Base-by-base conservation (phyloP, 2,797 vertebrate species). In the Lacerta bilineata region DNA sequence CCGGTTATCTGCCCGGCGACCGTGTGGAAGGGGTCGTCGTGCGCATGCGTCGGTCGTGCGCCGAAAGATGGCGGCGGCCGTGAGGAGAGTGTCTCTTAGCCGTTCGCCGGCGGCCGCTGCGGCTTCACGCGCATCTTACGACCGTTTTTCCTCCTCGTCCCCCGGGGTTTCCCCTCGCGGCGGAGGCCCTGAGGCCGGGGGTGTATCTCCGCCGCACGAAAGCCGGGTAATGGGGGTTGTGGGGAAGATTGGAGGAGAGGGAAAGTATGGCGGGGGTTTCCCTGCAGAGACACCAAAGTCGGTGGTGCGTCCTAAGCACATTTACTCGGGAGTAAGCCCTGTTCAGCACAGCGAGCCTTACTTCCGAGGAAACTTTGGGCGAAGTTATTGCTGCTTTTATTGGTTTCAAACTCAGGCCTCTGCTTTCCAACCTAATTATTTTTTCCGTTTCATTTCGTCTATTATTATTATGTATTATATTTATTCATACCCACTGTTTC, bases 81-180 rank as follows among this genome's bases (percentile, higher is more conserved):
- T 4, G 3, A 11, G 10, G 3, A 39, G n/a, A 1, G 3, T 17
- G 0, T 9, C 27, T 8, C 4, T 15, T 3, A 15, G 25, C 13
- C 18, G 64, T 36, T 15, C 8, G 2, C 6, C 1, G 61, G 33
- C 5, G 41, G n/a, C 23, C 36, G 5, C 23, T 43, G 4, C 27
- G 66, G 29, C 27, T 23, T 17, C 29, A 27, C 13, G 8, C 1
- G 36, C 13, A 5, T 9, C 27, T 50, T 36, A 15, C 68, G 17
- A 20, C 29, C 27, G 41, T 17, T 64, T 36, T 13, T 69, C 15
- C 8, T 86, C 84, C 15, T 61, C 75, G 68, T 25, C 43, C 13
- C 23, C 69, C 20, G 39, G 11, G 4, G 50, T 2, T 0, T 29
- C 33, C 25, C 46, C 88, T 36, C 69, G 2, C 5, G 6, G n/a